These are phyloP conservation scores for Thysanoteuthis rhombus DNA, from an alignment of 2,888 invertebrate genomes.

Conservation along the genomic window DNA sequence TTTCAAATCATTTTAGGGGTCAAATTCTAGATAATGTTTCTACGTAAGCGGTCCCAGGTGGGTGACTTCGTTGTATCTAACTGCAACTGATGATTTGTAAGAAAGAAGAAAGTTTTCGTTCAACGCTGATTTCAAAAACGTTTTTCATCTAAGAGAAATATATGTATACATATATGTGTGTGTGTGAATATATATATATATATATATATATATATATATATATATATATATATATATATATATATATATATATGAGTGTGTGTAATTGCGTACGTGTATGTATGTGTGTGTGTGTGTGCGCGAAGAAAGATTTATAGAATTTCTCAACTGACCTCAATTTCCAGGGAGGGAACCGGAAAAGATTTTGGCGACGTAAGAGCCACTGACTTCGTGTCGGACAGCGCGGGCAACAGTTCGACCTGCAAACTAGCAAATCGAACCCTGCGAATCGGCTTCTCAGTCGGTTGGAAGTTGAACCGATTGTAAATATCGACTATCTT, in stretches of 20 bases:
- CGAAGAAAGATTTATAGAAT: neutral
- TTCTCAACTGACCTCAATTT: neutral
- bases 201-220: conserved; percentile 18
- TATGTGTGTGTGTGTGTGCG: neutral
- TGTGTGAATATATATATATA: neutral
- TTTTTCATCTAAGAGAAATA: neutral
- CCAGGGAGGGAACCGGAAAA: neutral
- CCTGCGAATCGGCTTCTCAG: neutral
- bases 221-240: conserved; percentile 19
- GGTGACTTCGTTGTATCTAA: neutral
- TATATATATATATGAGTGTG: neutral
- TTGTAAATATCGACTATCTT: neutral
- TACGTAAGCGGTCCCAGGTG: neutral
- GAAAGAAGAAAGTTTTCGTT: too few species aligned
- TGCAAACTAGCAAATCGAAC: conserved; percentile 15
- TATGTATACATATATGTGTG: neutral
- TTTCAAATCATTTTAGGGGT: too few species aligned
- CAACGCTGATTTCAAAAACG: neutral
- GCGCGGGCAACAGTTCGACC: neutral
- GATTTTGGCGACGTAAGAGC: neutral
- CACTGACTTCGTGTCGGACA: neutral
- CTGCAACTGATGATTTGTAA: neutral
- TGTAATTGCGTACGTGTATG: neutral
- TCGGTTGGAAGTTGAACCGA: neutral
- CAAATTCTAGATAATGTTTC: neutral